Evolutionary conservation across 2,113 vertebrate species (phyloP).

Genomic region (Hemibates koningsi): DNA sequence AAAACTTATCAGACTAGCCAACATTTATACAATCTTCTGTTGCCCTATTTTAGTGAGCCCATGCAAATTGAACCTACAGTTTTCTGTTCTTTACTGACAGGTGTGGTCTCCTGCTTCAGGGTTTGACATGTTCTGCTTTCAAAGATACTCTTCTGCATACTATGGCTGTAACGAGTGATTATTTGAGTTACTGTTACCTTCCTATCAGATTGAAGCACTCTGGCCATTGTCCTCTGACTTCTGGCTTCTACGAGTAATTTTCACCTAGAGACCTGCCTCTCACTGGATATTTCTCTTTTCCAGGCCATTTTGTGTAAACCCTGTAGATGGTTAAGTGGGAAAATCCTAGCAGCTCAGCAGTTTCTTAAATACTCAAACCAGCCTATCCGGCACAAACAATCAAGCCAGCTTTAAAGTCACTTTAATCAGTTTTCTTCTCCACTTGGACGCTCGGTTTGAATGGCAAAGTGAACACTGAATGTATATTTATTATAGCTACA

Average conservation of each 20-base stretch:
- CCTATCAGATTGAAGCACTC: background rate
- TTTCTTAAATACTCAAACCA: background rate
- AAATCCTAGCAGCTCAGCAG: background rate
- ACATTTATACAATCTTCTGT: background rate
- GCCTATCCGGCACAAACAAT: background rate
- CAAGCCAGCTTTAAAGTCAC: background rate
- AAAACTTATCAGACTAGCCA: background rate
- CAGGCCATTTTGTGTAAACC: background rate
- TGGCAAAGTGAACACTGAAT: background rate
- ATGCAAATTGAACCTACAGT: background rate
- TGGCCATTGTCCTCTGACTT: background rate
- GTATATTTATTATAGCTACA: background rate
- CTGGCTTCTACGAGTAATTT: background rate
- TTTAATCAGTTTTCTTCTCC: background rate
- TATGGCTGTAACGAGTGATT: background rate
- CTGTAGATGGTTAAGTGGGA: background rate
- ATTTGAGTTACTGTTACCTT: background rate
- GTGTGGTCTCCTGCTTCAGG: background rate
- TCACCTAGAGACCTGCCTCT: background rate
- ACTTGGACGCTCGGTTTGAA: background rate
- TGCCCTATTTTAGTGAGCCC: background rate
- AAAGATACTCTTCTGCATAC: background rate
- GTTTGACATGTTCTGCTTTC: background rate
- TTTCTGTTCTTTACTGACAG: background rate
- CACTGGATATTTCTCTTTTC: background rate